Conservation (phyloP, 1,140 invertebrate genomes). For the Dendroctonus valens region DNA sequence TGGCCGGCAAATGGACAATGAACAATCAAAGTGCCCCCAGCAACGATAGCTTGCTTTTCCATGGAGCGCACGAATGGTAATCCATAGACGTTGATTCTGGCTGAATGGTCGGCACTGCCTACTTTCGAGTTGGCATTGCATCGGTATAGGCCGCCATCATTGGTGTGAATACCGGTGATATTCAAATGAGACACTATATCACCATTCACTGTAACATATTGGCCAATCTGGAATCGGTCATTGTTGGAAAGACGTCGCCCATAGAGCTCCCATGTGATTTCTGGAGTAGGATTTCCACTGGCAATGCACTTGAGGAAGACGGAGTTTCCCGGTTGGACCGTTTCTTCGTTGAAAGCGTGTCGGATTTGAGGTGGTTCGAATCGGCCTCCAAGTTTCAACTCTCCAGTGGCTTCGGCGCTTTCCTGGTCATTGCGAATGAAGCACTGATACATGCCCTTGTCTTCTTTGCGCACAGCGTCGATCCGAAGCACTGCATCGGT, state of each 20-base stretch:
- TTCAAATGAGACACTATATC: conserved; percentile 94
- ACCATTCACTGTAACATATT: conserved; percentile 83
- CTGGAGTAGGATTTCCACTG: conserved; percentile 89
- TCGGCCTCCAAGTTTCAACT: conserved; percentile 89
- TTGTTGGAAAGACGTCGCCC: conserved; percentile 79
- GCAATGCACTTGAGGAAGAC: conserved; percentile 71
- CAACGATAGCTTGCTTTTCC: conserved; percentile 93
- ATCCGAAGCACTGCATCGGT: conserved; percentile 79
- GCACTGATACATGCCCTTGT: conserved; percentile 98
- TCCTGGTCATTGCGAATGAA: conserved; percentile 93
- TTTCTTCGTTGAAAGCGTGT: conserved; percentile 82
- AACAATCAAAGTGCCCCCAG: conserved; percentile 83
- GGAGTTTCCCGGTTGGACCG: conserved; percentile 72
- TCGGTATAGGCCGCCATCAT: conserved; percentile 86
- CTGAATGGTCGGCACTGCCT: conserved; percentile 81
- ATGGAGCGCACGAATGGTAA: conserved; percentile 85
- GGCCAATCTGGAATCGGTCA: conserved; percentile 78
- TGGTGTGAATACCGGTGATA: conserved; percentile 86
- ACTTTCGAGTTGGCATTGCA: conserved; percentile 91
- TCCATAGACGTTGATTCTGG: conserved; percentile 89
- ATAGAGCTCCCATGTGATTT: conserved; percentile 93
- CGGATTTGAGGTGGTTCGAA: conserved; percentile 87
- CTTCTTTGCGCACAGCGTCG: conserved; percentile 87
- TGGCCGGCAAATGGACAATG: conserved; percentile 93
- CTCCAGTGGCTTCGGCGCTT: conserved; percentile 87